phyloP scores from a whole-genome alignment of 2,888 invertebrate genomes.

The Drosophila seclusa region DNA sequence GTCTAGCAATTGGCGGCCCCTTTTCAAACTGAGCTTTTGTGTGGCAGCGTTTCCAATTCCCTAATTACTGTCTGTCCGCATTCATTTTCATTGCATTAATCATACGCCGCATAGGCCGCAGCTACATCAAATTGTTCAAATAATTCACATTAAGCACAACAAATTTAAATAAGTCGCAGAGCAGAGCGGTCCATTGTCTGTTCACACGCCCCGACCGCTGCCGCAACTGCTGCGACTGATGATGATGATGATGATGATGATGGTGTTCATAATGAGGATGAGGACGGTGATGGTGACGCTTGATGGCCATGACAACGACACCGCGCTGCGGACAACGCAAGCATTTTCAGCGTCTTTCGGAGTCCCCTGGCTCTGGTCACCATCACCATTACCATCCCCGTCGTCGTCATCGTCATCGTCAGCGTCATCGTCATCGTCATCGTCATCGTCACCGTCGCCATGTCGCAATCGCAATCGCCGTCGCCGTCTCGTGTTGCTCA shows the following conservation, averaged over 20 bases:
- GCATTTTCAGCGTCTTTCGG: constrained; percentile 13
- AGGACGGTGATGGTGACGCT: constrained; percentile 23
- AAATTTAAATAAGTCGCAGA: not conserved
- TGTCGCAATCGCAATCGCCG: not conserved
- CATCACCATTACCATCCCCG: not conserved
- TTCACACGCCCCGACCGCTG: constrained; percentile 55
- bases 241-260: constrained; percentile 11
- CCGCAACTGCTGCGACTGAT: constrained; percentile 5
- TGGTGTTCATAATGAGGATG: constrained; percentile 11
- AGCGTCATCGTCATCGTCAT: not conserved
- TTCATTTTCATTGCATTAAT: constrained; percentile 60
- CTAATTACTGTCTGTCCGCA: constrained; percentile 66
- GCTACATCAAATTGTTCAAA: constrained; percentile 44
- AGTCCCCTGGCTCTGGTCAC: not conserved
- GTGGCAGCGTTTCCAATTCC: constrained; percentile 51
- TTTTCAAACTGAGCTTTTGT: constrained; percentile 26
- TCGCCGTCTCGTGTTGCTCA: constrained; percentile 66
- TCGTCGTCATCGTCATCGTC: too few species aligned
- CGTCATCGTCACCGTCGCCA: not conserved
- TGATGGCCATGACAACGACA: constrained; percentile 59
- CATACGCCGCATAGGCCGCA: constrained; percentile 48
- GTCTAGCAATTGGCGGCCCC: constrained; percentile 32
- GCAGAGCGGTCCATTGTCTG: constrained; percentile 43
- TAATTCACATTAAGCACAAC: constrained; percentile 33
- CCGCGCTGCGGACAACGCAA: constrained; percentile 25